Evolutionary conservation across 2,888 invertebrate species (phyloP), one percentile per base, ranked within the genome.

Genomic region (Tenthredo scrophulariae): DNA sequence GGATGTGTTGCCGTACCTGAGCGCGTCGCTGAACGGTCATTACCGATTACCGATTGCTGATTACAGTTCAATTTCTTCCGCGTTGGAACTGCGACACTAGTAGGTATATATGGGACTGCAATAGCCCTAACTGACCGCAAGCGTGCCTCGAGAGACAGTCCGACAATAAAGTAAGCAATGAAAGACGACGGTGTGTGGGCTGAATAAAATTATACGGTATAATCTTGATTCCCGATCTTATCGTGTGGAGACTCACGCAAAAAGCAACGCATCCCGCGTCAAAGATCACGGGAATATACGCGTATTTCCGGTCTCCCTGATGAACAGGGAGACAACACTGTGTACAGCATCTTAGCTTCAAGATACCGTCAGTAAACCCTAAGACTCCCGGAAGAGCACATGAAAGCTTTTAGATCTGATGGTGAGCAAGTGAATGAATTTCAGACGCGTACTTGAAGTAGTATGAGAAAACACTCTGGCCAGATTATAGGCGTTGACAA

Each of bases 171-270:
- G 50, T 22, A 67, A 83, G 83, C 83, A 83, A 83, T 65, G 65
- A 83, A 50, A 83, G 43, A 65, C 67, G 83, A 83, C 46, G 70
- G 46, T 46, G 83, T 70, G 83, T 83, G 83, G 83, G 83, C 70
- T 62, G 83, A 26, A 67, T 83, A 65, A 83, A 67, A 83, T 83
- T 83, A 70, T 67, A 83, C 65, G 33, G 46, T 46, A 70, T 46
- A 70, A 83, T 83, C 83, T 58, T 46, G 67, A 83, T 83, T 46
- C 22, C 46, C 67, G 83, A 83, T 83, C 70, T 83, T 83, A 83
- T 83, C 70, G 50, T 10, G 15, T 50, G 4, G 80, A 80, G 40
- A 77, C 40, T 5, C 37, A 62, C 62, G 54, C 40, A 33, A 74
- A 77, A 54, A 77, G 46, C 77, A 54, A 77, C 33, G 77, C 33